Conservation (phyloP, 1,140 invertebrate species). For the Venturia canescens region DNA sequence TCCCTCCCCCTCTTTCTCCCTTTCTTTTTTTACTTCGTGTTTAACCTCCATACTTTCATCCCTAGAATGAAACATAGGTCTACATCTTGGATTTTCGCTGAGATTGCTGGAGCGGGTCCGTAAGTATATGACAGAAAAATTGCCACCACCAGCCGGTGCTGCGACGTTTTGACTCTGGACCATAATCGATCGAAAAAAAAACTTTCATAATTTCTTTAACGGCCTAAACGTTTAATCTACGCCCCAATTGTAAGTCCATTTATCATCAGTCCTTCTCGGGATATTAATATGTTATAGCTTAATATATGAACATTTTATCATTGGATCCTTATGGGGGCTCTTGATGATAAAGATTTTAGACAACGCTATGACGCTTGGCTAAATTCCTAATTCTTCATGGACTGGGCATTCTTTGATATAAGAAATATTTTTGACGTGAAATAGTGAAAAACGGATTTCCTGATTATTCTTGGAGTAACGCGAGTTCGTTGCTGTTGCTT, state of each 20-base stretch:
- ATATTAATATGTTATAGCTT: no score
- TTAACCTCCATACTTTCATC: background rate
- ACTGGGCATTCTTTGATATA: no score
- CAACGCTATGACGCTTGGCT: no score
- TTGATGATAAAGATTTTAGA: no score
- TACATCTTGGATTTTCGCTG: background rate
- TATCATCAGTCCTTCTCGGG: no score
- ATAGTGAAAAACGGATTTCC: background rate
- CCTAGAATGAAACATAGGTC: conserved; percentile 1
- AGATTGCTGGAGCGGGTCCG: background rate
- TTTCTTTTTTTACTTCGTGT: background rate
- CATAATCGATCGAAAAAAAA: conserved; percentile 16
- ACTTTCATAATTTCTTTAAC: conserved; percentile 26
- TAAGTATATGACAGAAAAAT: background rate
- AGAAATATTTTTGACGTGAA: no score
- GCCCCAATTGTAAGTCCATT: background rate
- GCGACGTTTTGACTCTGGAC: conserved; percentile 3
- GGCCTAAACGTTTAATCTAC: conserved; percentile 17
- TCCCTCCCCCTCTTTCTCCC: background rate
- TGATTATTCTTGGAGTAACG: conserved; percentile 10
- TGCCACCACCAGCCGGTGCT: background rate
- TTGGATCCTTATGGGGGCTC: no score
- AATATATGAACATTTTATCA: background rate
- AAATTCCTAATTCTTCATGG: no score
- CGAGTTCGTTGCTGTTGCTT: background rate